phyloP scores from a whole-genome alignment of 2,888 invertebrate genomes.

The Pollenia amentaria region DNA sequence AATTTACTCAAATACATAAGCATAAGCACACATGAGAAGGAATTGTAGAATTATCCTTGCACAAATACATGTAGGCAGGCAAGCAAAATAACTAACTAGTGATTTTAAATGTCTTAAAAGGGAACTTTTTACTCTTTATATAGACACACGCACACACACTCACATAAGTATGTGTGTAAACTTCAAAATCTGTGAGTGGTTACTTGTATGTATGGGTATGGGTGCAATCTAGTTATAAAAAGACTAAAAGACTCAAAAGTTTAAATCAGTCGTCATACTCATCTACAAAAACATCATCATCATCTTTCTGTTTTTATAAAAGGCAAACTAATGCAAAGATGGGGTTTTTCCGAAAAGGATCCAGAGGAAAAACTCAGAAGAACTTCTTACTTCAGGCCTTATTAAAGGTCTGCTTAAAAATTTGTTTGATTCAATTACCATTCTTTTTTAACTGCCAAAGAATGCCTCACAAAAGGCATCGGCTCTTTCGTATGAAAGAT shows the following conservation, averaged over 20 bases:
- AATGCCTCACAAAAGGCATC: no score
- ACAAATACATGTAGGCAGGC: constrained; percentile 15
- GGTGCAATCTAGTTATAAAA: constrained; percentile 47
- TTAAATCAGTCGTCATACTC: constrained; percentile 60
- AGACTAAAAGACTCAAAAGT: constrained; percentile 45
- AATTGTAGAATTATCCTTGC: constrained; percentile 49
- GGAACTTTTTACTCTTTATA: constrained; percentile 13
- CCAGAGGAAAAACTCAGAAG: no score
- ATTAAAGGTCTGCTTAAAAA: no score
- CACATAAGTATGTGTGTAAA: not conserved
- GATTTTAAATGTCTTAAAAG: constrained; percentile 45
- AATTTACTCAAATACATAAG: not conserved
- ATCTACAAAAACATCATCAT: constrained; percentile 30
- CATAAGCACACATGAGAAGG: not conserved
- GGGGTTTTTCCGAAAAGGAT: not conserved
- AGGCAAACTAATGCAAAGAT: not conserved
- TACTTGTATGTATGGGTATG: not conserved
- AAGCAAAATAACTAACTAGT: constrained; percentile 58
- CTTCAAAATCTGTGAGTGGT: not conserved
- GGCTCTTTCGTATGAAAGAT: no score
- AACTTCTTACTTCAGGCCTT: no score
- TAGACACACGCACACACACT: not conserved
- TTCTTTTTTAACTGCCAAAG: no score
- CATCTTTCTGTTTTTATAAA: constrained; percentile 22
- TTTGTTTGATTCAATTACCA: no score